These are phyloP conservation scores for Euthynnus affinis DNA, from an alignment of 2,797 vertebrate genomes.

Conservation along the genomic window DNA sequence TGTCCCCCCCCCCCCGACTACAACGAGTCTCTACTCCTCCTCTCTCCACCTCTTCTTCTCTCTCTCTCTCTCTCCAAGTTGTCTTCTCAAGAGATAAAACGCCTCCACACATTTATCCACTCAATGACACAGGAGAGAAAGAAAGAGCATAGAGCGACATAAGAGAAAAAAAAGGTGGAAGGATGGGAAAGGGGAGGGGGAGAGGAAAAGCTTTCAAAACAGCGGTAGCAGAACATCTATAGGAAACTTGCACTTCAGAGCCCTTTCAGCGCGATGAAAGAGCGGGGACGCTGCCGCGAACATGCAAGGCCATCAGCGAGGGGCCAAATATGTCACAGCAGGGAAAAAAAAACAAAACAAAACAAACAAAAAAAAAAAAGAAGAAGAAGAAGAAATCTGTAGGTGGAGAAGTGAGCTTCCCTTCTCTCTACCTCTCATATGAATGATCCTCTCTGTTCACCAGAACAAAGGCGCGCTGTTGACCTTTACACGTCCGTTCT, in stretches of 20 bases:
- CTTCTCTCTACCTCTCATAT: constrained; percentile 14
- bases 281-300: constrained; percentile 6
- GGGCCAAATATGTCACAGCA: constrained; percentile 39
- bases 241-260: constrained; percentile 61
- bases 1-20: constrained; percentile 16
- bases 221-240: constrained; percentile 48
- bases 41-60: constrained; percentile 20
- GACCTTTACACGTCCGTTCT: constrained; percentile 53
- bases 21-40: not conserved
- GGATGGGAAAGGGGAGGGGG: constrained; percentile 35
- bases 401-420: constrained; percentile 31
- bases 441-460: constrained; percentile 34
- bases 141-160: constrained; percentile 24
- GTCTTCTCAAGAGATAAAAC: constrained; percentile 17
- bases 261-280: constrained; percentile 52
- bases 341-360: constrained; percentile 12
- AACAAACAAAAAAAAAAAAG: constrained; percentile 22
- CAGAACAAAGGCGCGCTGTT: constrained; percentile 50
- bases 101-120: constrained; percentile 53
- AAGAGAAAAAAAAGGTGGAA: constrained; percentile 48
- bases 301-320: constrained; percentile 33
- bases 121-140: constrained; percentile 47
- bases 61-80: constrained; percentile 34
- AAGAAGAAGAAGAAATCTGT: too few species aligned
- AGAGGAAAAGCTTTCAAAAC: constrained; percentile 55